Conservation (phyloP, 2,113 vertebrate genomes). For the Cyphomyrus plagiostoma region DNA sequence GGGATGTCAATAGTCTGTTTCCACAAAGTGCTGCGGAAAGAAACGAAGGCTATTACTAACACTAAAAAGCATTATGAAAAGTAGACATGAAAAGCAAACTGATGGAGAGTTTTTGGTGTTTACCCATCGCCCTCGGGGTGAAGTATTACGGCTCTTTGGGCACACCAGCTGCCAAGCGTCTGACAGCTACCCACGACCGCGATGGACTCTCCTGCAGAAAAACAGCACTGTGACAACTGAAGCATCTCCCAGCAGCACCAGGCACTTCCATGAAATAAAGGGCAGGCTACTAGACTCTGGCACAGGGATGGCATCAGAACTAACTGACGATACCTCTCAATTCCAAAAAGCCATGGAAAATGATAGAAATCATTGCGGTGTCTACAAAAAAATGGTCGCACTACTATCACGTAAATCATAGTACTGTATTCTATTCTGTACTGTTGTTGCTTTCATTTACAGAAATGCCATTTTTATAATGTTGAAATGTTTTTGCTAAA, state of each 20-base stretch:
- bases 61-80: background rate
- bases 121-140: conserved; percentile 61
- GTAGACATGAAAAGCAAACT: background rate
- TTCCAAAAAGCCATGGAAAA: too few relatives aligned
- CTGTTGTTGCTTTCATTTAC: too few relatives aligned
- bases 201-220: conserved; percentile 74
- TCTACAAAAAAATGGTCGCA: too few relatives aligned
- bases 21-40: conserved; percentile 59
- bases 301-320: background rate
- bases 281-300: background rate
- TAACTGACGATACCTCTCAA: too few relatives aligned
- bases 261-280: background rate
- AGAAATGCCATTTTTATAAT: too few relatives aligned
- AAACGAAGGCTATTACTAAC: background rate
- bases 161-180: conserved; percentile 78
- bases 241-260: background rate
- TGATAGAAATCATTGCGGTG: too few relatives aligned
- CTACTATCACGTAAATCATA: too few relatives aligned
- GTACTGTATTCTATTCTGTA: too few relatives aligned
- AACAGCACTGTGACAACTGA: background rate
- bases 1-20: conserved; percentile 62
- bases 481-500: too few relatives aligned
- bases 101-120: conserved; percentile 3
- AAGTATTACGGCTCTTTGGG: conserved; percentile 71
- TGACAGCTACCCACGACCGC: conserved; percentile 83